Base-by-base conservation (phyloP, 2,888 invertebrate genomes). In the Macrosiphum euphorbiae region DNA sequence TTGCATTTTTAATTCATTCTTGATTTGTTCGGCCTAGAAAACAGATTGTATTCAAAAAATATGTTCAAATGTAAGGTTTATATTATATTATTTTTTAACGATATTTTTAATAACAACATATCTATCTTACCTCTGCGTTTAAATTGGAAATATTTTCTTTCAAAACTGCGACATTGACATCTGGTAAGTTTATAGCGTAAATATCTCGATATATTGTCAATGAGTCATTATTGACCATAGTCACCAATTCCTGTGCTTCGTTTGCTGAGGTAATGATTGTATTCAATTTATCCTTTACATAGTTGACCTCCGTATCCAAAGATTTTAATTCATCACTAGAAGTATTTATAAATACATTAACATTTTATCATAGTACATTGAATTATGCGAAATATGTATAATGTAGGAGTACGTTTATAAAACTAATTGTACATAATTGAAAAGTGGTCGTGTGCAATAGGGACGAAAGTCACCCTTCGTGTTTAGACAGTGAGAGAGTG, bases 181-280 rank as follows among this genome's bases (percentile, higher is more conserved):
- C 97, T 0, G 99, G 99, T 47, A 98, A 96, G 55, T 97, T 96
- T 0, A 99, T 97, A 78, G 97, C 97, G 94, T 97, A 97, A 35
- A 98, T 98, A 95, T 98, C 97, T 1, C 97, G 97, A 95, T 98
- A 97, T 11, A 98, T 96, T 3, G 97, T 97, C 41, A 99, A 96
- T 0, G 99, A 98, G 94, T 98, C 97, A 41, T 98, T 97, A 95
- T 98, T 98, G 0, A 98, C 98, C 91, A 97, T 97, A 89, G 97
- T 97, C 0, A 99, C 98, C 95, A 97, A 94, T 41, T 94, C 94
- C 78, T 97, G 96, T 0, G 98, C 98, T 94, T 97, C 97, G 95
- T 97, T 97, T 0, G 98, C 98, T 94, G 97, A 96, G 94, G 97
- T 97, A 61, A 97, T 96, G 89, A 98, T 97, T 94, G 97, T 97